Evolutionary conservation across 1,140 invertebrate genomes (phyloP), one percentile per base, ranked within the genome.

Genomic region (Drosophila sturtevanti): DNA sequence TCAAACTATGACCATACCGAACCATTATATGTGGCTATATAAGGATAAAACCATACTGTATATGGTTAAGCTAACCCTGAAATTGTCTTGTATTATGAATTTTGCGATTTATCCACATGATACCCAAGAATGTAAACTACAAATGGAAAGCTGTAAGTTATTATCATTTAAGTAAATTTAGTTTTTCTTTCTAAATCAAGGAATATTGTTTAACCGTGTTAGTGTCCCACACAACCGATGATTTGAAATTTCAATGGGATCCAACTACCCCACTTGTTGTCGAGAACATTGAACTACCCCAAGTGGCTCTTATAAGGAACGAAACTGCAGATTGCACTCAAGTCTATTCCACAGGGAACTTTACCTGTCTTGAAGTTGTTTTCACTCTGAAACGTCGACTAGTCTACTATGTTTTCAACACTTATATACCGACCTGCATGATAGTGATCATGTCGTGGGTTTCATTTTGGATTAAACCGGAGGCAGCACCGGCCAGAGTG

Each of bases 401-500:
- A 14, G 97, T 97, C 1, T 97, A 97, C 92, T 97, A 97, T 89
- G 92, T 97, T 31, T 97, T 97, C 93, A 97, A 98, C 91, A 97
- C 96, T 0, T 97, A 97, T 89, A 95, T 98, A 81, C 96, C 96
- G 9, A 97, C 96, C 1, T 97, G 96, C 90, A 93, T 97, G 78
- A 97, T 97, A 72, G 96, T 97, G 66, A 97, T 97, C 61, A 97
- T 97, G 96, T 97, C 96, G 61, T 98, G 97, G 97, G 96, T 98
- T 1, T 98, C 97, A 0, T 98, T 98, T 92, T 98, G 97, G 97
- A 98, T 98, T 72, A 97, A 97, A 90, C 96, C 96, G 0, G 96
- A 97, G 92, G 96, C 96, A 0, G 97, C 96, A 1, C 97, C 97
- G 5, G 96, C 96, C 0, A 93, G 97, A 11, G 97, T 98, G 0